Evolutionary conservation across 1,140 invertebrate genomes (phyloP).

Genomic region (Sarcophaga peregrina): DNA sequence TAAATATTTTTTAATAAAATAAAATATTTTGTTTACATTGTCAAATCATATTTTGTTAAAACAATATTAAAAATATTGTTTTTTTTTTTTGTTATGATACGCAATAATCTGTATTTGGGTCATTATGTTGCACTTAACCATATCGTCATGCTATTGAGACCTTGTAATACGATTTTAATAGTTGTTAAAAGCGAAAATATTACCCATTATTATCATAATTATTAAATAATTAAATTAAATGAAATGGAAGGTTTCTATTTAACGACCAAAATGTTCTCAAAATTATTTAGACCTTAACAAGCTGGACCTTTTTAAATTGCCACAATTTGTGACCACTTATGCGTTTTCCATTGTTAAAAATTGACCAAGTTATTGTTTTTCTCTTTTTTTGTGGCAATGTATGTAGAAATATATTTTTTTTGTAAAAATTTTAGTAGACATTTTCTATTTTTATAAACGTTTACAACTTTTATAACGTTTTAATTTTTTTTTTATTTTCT

Average conservation of each 20-base stretch:
- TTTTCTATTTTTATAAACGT: not conserved
- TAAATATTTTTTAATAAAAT: too few species aligned
- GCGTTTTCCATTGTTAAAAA: conserved; percentile 9
- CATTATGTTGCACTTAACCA: conserved; percentile 26
- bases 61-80: too few species aligned
- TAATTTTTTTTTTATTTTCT: not conserved
- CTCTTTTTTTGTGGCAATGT: not conserved
- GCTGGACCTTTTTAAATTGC: conserved; percentile 26
- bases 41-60: too few species aligned
- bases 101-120: not conserved
- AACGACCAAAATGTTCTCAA: conserved; percentile 28
- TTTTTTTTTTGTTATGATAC: not conserved
- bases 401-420: not conserved
- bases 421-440: conserved; percentile 10
- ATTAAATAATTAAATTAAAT: conserved; percentile 30
- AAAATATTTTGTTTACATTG: too few species aligned
- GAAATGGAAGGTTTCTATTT: not conserved
- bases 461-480: not conserved
- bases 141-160: not conserved
- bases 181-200: conserved; percentile 17
- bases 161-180: not conserved
- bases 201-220: conserved; percentile 17
- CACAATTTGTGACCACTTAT: conserved; percentile 27
- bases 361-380: conserved; percentile 34
- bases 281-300: conserved; percentile 37